phyloP scores from a whole-genome alignment of 1,140 invertebrate genomes.

The Drosophila takahashii region DNA sequence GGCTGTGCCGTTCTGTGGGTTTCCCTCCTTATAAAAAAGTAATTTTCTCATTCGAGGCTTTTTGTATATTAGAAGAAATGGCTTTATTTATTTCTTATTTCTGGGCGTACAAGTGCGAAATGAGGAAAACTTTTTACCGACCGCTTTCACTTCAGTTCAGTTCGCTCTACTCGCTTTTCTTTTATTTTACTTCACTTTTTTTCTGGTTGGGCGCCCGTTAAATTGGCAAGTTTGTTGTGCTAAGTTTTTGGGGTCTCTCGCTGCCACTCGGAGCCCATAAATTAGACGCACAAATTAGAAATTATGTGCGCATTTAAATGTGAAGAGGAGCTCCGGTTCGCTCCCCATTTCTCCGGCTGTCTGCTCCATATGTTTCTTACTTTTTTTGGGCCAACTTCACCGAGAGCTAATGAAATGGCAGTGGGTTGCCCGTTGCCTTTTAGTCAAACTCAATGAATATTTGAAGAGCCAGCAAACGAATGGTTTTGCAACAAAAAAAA shows the following conservation, averaged over 20 bases:
- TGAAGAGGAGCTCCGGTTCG: slow-evolving; percentile 65
- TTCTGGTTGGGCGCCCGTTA: slow-evolving; percentile 69
- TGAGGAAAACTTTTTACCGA: slow-evolving; percentile 77
- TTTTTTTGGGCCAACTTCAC: slow-evolving; percentile 17
- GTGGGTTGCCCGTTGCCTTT: slow-evolving; percentile 53
- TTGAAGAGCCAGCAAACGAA: slow-evolving; percentile 63
- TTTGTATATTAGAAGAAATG: slow-evolving; percentile 85
- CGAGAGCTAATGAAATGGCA: slow-evolving; percentile 53
- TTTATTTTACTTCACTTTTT: slow-evolving; percentile 20
- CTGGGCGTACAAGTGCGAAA: slow-evolving; percentile 60
- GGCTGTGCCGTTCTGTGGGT: slow-evolving; percentile 30
- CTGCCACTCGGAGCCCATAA: slow-evolving; percentile 73
- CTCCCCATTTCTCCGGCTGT: slow-evolving; percentile 10
- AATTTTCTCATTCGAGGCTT: slow-evolving; percentile 83
- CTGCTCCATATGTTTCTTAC: slow-evolving; percentile 38
- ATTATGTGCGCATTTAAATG: slow-evolving; percentile 84
- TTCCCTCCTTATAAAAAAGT: slow-evolving; percentile 79
- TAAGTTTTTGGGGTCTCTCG: slow-evolving; percentile 70
- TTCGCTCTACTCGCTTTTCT: slow-evolving; percentile 17
- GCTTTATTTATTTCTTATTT: slow-evolving; percentile 84
- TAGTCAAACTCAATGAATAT: slow-evolving; percentile 82
- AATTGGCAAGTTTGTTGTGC: slow-evolving; percentile 83
- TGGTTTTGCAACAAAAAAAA: slow-evolving; percentile 17
- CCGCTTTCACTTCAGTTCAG: slow-evolving; percentile 34
- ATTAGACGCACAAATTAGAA: slow-evolving; percentile 84